Evolutionary conservation across 2,113 vertebrate genomes (phyloP).

Genomic region (Trachemys scripta): DNA sequence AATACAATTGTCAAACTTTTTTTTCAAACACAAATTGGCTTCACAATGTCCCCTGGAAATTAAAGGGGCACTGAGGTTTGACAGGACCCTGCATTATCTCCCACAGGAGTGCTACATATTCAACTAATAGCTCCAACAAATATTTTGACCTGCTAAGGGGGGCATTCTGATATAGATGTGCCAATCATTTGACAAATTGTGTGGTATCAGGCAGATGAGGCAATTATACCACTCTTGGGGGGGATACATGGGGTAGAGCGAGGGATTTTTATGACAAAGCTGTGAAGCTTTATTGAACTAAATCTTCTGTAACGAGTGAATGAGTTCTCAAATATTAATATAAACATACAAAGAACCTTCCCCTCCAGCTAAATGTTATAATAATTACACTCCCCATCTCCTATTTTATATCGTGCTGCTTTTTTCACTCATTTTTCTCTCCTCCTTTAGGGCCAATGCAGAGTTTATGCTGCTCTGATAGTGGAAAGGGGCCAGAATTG

Average conservation of each 20-base stretch:
- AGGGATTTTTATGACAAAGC: background rate
- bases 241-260: background rate
- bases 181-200: background rate
- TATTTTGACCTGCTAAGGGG: background rate
- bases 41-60: background rate
- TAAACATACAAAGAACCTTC: background rate
- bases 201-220: background rate
- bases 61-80: background rate
- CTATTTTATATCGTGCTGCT: background rate
- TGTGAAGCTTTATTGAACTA: background rate
- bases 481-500: background rate
- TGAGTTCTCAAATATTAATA: background rate
- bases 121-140: background rate
- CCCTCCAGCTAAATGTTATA: background rate
- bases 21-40: background rate
- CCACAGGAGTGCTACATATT: background rate
- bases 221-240: background rate
- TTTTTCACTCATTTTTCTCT: background rate
- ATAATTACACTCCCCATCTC: background rate
- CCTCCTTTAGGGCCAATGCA: background rate
- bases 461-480: background rate
- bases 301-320: background rate
- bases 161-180: background rate
- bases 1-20: background rate
- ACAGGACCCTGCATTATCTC: background rate